Conservation (phyloP, 2,888 invertebrate genomes). For the Harpalus rubripes region DNA sequence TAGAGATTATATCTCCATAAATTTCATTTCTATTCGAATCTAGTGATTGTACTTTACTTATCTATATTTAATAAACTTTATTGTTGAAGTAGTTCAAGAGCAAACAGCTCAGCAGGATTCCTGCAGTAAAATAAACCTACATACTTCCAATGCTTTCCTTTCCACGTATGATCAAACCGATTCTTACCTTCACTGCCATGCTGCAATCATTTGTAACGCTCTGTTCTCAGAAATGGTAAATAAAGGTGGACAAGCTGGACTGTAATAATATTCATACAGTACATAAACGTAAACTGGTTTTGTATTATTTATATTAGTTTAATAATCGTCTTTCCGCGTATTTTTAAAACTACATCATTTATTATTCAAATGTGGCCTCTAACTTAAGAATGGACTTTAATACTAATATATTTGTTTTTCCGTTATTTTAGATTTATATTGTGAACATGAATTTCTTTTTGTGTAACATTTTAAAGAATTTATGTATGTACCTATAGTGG, state of each 20-base stretch:
- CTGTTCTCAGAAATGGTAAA: slow-evolving; percentile 13
- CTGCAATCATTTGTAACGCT: neutral
- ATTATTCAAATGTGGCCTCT: neutral
- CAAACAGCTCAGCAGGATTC: slow-evolving; percentile 23
- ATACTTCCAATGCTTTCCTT: slow-evolving; percentile 22
- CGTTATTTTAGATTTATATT: no score
- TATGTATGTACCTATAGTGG: no score
- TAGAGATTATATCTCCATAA: no score
- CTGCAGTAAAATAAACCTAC: slow-evolving; percentile 26
- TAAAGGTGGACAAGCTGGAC: slow-evolving; percentile 21
- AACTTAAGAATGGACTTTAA: no score
- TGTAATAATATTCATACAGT: slow-evolving; percentile 27
- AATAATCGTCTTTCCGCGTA: slow-evolving; percentile 19
- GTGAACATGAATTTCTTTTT: no score
- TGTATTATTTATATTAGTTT: neutral
- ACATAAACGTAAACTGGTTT: slow-evolving; percentile 36
- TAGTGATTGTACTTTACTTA: no score
- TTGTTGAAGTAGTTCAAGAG: slow-evolving; percentile 33
- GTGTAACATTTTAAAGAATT: no score
- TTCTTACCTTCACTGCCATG: slow-evolving; percentile 24
- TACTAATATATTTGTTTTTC: no score
- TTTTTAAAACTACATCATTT: slow-evolving; percentile 23
- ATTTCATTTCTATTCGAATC: no score
- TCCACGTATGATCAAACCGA: slow-evolving; percentile 28
- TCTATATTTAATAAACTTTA: slow-evolving; percentile 29